A percentile compares a stretch with the other conserved stretches of the same genome.
Evolutionary conservation across 2,888 invertebrate species (phyloP).

Genomic region (Beris chalybata): DNA sequence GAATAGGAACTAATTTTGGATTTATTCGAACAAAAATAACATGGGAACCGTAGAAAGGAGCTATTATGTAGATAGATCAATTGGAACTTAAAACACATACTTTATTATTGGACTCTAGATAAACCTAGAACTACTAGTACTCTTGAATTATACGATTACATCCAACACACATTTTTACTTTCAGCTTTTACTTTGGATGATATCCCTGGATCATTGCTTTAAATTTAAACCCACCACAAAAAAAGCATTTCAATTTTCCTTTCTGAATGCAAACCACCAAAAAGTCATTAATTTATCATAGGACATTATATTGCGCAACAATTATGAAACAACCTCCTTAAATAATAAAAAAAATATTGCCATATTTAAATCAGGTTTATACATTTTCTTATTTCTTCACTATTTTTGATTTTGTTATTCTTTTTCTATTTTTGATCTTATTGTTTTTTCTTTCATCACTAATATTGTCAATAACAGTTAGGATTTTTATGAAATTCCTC

Average conservation of each 20-base stretch:
- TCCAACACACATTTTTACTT: slow-evolving; percentile 42
- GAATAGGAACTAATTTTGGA: too few relatives aligned
- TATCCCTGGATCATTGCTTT: slow-evolving; percentile 48
- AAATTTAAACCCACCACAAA: neutral
- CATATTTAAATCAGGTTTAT: slow-evolving; percentile 6
- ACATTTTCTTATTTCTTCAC: neutral
- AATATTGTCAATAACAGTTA: neutral
- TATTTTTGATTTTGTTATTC: neutral
- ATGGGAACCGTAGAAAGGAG: too few relatives aligned
- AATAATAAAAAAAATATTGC: too few relatives aligned
- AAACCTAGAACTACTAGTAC: too few relatives aligned
- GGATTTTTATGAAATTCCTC: neutral
- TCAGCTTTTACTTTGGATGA: slow-evolving; percentile 55
- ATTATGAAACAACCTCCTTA: too few relatives aligned
- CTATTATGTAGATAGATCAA: too few relatives aligned
- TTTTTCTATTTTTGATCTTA: slow-evolving; percentile 5
- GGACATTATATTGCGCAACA: too few relatives aligned
- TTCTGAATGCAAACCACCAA: neutral
- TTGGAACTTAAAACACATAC: too few relatives aligned
- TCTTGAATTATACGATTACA: slow-evolving; percentile 2
- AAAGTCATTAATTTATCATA: neutral
- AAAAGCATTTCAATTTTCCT: neutral
- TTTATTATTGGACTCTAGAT: too few relatives aligned
- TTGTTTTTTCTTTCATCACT: neutral
- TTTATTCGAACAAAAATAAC: too few relatives aligned